phyloP scores from a whole-genome alignment of 2,113 vertebrate genomes.

The Bucco capensis region DNA sequence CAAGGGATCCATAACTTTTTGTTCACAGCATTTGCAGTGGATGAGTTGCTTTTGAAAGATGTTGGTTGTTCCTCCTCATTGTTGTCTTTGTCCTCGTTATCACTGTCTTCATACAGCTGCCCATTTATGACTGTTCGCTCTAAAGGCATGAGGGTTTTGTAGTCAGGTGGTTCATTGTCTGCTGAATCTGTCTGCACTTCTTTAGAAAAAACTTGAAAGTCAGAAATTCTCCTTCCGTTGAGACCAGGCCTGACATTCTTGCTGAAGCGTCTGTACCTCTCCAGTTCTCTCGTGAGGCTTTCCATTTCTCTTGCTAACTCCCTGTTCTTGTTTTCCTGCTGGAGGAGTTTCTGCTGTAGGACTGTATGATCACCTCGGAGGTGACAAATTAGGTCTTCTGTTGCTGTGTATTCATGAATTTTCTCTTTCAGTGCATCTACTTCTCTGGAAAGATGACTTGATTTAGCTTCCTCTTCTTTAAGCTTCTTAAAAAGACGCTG shows the following conservation, averaged over 20 bases:
- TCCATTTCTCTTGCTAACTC: conserved; percentile 93
- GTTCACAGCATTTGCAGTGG: conserved; percentile 78
- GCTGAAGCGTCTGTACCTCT: conserved; percentile 88
- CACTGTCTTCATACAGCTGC: conserved; percentile 82
- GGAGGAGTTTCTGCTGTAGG: conserved; percentile 89
- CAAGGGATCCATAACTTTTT: conserved; percentile 85
- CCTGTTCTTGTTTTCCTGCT: conserved; percentile 92
- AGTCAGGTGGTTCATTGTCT: conserved; percentile 80
- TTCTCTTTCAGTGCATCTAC: conserved; percentile 93
- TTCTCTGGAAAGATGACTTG: conserved; percentile 88
- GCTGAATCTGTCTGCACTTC: conserved; percentile 91
- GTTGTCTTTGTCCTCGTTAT: conserved; percentile 76
- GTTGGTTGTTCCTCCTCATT: conserved; percentile 74
- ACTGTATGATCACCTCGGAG: conserved; percentile 86
- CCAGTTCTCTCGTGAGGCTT: conserved; percentile 88
- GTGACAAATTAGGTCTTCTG: conserved; percentile 87
- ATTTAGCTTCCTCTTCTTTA: conserved; percentile 92
- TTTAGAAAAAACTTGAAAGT: conserved; percentile 88
- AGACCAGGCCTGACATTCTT: conserved; percentile 85
- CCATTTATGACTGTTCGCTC: conserved; percentile 85
- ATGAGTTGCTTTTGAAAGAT: conserved; percentile 77
- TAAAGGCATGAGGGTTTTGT: conserved; percentile 80
- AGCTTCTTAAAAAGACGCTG: conserved; percentile 88
- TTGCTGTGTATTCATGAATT: conserved; percentile 91
- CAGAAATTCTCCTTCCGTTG: conserved; percentile 90